A percentile compares a stretch with the other conserved stretches of the same genome.
phyloP scores from a whole-genome alignment of 2,113 vertebrate genomes.

The Aphyosemion australe region DNA sequence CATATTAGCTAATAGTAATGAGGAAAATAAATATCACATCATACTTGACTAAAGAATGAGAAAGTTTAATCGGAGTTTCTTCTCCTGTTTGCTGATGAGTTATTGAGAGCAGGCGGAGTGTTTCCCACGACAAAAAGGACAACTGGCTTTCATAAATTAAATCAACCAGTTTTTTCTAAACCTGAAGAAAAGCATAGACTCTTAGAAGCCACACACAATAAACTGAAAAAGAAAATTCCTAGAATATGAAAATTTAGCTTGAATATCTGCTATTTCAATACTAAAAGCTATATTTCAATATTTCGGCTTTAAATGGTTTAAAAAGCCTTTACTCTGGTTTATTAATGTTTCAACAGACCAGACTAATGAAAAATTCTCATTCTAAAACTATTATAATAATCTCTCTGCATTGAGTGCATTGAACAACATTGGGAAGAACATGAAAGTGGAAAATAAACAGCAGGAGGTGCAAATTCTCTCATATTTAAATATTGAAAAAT shows the following conservation, averaged over 20 bases:
- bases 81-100: neutral
- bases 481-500: neutral
- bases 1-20: neutral
- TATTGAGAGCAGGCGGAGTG: too few species aligned
- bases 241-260: neutral
- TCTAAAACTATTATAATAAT: neutral
- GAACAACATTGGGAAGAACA: neutral
- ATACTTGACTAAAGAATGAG: neutral
- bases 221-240: slow-evolving; percentile 1
- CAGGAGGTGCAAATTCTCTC: neutral
- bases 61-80: neutral
- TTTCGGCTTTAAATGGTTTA: too few species aligned
- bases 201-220: neutral
- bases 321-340: neutral
- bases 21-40: neutral
- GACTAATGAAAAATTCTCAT: neutral
- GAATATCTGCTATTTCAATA: neutral
- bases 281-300: neutral
- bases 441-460: neutral
- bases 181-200: slow-evolving; percentile 21
- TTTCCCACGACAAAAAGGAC: neutral
- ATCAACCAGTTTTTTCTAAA: slow-evolving; percentile 14
- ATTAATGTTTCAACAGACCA: neutral
- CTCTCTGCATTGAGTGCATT: neutral
- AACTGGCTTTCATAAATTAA: slow-evolving; percentile 19